These are phyloP conservation scores for Platyscapa corneri DNA, from an alignment of 1,140 invertebrate genomes.

Conservation along the genomic window DNA sequence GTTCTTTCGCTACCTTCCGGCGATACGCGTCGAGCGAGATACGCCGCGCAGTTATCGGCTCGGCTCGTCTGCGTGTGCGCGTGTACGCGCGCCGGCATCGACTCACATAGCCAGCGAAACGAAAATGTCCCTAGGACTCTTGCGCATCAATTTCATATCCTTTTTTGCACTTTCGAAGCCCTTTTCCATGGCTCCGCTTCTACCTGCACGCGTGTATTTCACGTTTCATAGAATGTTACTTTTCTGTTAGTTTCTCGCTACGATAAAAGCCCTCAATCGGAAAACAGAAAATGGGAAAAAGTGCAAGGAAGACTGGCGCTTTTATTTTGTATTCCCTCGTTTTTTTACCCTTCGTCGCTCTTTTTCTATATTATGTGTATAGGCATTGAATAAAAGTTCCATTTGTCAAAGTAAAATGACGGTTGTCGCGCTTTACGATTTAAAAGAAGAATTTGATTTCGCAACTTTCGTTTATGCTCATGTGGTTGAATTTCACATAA, in stretches of 20 bases:
- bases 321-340: slow-evolving; percentile 10
- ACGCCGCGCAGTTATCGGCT: slow-evolving; percentile 1
- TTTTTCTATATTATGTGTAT: neutral
- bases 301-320: slow-evolving; percentile 11
- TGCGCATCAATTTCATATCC: neutral
- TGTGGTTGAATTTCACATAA: slow-evolving; percentile 29
- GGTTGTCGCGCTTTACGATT: slow-evolving; percentile 44
- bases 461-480: slow-evolving; percentile 14
- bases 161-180: neutral
- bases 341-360: neutral
- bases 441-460: slow-evolving; percentile 43
- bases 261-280: slow-evolving; percentile 52
- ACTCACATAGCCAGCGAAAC: neutral
- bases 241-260: slow-evolving; percentile 36
- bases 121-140: slow-evolving; percentile 36
- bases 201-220: neutral
- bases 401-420: slow-evolving; percentile 49
- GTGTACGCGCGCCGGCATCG: slow-evolving; percentile 18
- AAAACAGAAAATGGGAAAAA: slow-evolving; percentile 49
- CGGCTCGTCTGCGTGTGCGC: no score
- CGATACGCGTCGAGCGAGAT: slow-evolving; percentile 11
- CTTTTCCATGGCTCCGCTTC: neutral
- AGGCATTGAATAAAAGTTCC: slow-evolving; percentile 46
- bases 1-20: slow-evolving; percentile 39
- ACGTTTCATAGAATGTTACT: slow-evolving; percentile 37